phyloP scores from a whole-genome alignment of 2,888 invertebrate species.

The Himalopsyche kuldschensis region DNA sequence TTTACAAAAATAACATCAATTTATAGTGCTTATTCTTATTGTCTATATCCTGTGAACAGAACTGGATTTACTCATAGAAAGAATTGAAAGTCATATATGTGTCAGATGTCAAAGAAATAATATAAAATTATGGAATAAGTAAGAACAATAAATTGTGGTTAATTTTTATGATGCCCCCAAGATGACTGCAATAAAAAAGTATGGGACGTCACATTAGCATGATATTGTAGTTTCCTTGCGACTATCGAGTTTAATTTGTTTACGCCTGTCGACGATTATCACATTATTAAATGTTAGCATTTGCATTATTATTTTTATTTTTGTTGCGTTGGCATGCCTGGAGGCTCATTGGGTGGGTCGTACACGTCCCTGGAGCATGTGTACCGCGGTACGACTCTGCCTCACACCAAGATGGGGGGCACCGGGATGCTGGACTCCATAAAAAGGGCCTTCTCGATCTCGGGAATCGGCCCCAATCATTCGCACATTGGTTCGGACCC shows the following conservation, averaged over 20 bases:
- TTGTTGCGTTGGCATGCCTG: conserved; percentile 62
- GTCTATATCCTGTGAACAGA: too few relatives aligned
- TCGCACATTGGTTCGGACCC: conserved; percentile 47
- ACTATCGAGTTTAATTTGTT: background rate
- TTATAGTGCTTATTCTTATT: too few relatives aligned
- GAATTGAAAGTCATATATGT: too few relatives aligned
- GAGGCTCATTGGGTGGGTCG: conserved; percentile 64
- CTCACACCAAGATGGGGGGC: conserved; percentile 54
- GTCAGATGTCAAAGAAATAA: too few relatives aligned
- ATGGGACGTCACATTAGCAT: too few relatives aligned
- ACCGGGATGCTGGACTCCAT: conserved; percentile 61
- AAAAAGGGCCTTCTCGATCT: conserved; percentile 63
- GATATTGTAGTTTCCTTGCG: too few relatives aligned
- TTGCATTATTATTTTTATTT: conserved; percentile 42
- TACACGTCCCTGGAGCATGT: conserved; percentile 67
- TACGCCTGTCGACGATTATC: background rate
- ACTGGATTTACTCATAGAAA: too few relatives aligned
- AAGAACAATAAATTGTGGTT: too few relatives aligned
- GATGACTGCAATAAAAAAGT: too few relatives aligned
- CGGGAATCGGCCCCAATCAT: conserved; percentile 42
- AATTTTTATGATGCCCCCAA: too few relatives aligned
- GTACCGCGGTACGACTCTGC: conserved; percentile 65
- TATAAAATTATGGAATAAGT: too few relatives aligned
- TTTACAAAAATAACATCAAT: too few relatives aligned
- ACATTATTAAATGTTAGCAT: background rate